Evolutionary conservation across 1,140 invertebrate genomes (phyloP).

Genomic region (Solenopsis fugax): DNA sequence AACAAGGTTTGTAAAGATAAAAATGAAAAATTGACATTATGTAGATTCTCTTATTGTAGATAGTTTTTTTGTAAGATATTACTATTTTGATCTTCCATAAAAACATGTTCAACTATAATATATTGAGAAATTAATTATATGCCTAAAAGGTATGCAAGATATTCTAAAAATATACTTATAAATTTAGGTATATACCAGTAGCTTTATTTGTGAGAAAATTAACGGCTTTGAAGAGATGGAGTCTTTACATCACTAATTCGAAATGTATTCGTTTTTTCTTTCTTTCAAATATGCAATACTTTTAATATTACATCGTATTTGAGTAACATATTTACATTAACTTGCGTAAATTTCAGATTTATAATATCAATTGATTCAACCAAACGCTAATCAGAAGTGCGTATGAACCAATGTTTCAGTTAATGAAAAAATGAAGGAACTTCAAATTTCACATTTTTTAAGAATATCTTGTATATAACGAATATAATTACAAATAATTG

Average conservation of each 20-base stretch:
- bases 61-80: slow-evolving; percentile 31
- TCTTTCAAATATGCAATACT: background rate
- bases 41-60: background rate
- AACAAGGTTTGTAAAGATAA: slow-evolving; percentile 38
- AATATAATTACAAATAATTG: slow-evolving; percentile 31
- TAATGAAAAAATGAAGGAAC: background rate
- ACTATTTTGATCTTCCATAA: slow-evolving; percentile 44
- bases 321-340: slow-evolving; percentile 20
- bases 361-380: background rate
- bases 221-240: background rate
- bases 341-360: background rate
- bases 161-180: slow-evolving; percentile 38
- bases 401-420: slow-evolving; percentile 37
- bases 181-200: background rate
- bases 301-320: background rate
- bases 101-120: slow-evolving; percentile 32
- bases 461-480: slow-evolving; percentile 45
- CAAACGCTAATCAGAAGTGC: background rate
- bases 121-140: slow-evolving; percentile 45
- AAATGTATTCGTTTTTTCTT: background rate
- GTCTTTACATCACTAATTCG: background rate
- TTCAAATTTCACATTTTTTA: background rate
- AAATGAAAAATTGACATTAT: slow-evolving; percentile 19
- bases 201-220: slow-evolving; percentile 19
- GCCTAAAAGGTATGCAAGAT: slow-evolving; percentile 38